Evolutionary conservation across 64 coral and sea anemone species (phyloP), one percentile per base, ranked within the genome.

Genomic region (Pocillopora damicornis): DNA sequence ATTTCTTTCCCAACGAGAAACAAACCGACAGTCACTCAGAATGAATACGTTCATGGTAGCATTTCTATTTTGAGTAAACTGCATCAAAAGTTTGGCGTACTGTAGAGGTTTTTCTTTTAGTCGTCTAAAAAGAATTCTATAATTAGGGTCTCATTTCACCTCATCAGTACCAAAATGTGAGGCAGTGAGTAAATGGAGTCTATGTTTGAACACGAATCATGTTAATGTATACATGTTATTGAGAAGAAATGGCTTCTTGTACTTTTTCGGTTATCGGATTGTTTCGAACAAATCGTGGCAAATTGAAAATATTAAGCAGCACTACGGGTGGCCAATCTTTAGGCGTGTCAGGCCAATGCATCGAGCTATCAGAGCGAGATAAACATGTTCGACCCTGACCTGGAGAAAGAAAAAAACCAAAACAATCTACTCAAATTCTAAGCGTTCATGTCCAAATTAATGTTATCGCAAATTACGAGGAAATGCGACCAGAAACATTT

Each of bases 401-500:
- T 60, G 42, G 25, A 76, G 85, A 76, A 76, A 88, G 82, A 60
- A 57, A 30, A 30, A 45, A 56, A 89, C 80, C 67, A 35, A 89
- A 93, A 93, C 87, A 80, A 66, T 81, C 74, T 88, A 67, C 81
- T 73, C 69, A 84, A 77, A 78, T 73, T 77, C 63, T 60, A 37
- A 75, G 37, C 82, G 78, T 83, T 76, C 72, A 61, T 93, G 79
- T 93, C 72, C 87, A 93, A 73, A 79, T 84, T 85, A 93, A 93
- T 85, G 83, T 83, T 84, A 93, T 84, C 79, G 87, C 83, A 68
- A 93, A 93, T 89, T 93, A 60, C 35, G 63, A 16, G 87, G 73
- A 93, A 89, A 89, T 85, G 35, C 68, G 73, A 93, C 37, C 71
- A 93, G 79, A 85, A 85, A 80, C 37, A 89, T 38, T 67, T 58